These are phyloP conservation scores for Yponomeuta cagnagella DNA, from an alignment of 2,888 invertebrate genomes.

Conservation along the genomic window DNA sequence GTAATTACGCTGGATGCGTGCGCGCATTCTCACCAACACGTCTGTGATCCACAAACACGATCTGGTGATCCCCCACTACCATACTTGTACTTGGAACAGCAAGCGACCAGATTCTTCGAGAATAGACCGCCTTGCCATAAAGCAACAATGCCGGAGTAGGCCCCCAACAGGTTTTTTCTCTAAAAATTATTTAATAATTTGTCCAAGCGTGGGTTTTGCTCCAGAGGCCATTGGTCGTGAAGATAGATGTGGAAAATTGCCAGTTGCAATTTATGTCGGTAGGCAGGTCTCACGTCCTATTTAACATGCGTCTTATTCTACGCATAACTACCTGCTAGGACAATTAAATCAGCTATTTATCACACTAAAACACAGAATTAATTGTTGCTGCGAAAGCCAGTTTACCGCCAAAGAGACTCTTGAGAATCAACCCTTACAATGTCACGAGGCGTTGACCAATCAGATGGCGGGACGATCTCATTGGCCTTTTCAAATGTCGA, in stretches of 20 bases:
- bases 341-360: not conserved
- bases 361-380: not conserved
- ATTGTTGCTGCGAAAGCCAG: not conserved
- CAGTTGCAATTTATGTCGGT: not conserved
- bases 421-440: conserved; percentile 11
- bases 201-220: not conserved
- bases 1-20: not conserved
- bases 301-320: too few relatives aligned
- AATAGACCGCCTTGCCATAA: not conserved
- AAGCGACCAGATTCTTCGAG: not conserved
- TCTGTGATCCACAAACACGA: not conserved
- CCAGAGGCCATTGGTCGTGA: not conserved
- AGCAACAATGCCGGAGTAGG: not conserved
- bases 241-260: not conserved
- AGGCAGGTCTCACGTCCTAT: not conserved
- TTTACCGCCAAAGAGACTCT: not conserved
- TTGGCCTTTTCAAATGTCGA: conserved; percentile 55
- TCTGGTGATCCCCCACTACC: not conserved
- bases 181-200: conserved; percentile 2
- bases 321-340: not conserved
- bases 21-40: not conserved
- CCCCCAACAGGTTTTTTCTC: not conserved
- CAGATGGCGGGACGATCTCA: conserved; percentile 34
- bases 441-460: conserved; percentile 36
- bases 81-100: not conserved